Evolutionary conservation across 2,888 invertebrate genomes (phyloP).

Genomic region (Steromphala cineraria): DNA sequence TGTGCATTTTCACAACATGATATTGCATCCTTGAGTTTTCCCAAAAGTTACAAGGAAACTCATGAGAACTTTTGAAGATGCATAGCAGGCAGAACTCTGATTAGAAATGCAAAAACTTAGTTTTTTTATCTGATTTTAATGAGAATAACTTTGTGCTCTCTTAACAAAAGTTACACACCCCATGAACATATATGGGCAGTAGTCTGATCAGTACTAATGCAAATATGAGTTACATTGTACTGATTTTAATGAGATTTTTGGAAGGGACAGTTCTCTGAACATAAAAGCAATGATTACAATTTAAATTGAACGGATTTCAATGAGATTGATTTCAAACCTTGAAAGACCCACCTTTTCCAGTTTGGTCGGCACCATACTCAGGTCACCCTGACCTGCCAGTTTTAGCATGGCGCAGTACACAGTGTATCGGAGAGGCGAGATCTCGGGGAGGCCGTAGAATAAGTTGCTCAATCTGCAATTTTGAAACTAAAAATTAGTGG

Average conservation of each 20-base stretch:
- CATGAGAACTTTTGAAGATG: not conserved
- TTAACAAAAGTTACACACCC: too few relatives aligned
- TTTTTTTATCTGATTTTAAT: too few relatives aligned
- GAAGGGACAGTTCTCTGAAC: too few relatives aligned
- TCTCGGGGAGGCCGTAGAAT: slow-evolving; percentile 91
- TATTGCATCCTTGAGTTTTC: slow-evolving; percentile 5
- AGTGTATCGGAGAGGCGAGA: slow-evolving; percentile 90
- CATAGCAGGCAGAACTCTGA: too few relatives aligned
- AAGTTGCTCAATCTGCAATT: slow-evolving; percentile 87
- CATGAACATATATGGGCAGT: too few relatives aligned
- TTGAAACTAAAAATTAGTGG: not conserved
- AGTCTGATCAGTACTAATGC: too few relatives aligned
- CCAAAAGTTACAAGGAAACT: not conserved
- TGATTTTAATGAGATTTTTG: too few relatives aligned
- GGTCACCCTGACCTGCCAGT: slow-evolving; percentile 90
- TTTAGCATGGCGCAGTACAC: slow-evolving; percentile 94
- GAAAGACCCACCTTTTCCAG: slow-evolving; percentile 84
- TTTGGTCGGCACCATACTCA: slow-evolving; percentile 88
- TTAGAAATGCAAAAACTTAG: too few relatives aligned
- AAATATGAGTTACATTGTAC: too few relatives aligned
- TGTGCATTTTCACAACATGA: not conserved
- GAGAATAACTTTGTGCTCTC: too few relatives aligned
- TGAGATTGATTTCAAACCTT: slow-evolving; percentile 65
- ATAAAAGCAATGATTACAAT: too few relatives aligned
- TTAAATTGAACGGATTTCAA: too few relatives aligned